phyloP scores from a whole-genome alignment of 2,797 vertebrate genomes.

The Jordanella pulchra region DNA sequence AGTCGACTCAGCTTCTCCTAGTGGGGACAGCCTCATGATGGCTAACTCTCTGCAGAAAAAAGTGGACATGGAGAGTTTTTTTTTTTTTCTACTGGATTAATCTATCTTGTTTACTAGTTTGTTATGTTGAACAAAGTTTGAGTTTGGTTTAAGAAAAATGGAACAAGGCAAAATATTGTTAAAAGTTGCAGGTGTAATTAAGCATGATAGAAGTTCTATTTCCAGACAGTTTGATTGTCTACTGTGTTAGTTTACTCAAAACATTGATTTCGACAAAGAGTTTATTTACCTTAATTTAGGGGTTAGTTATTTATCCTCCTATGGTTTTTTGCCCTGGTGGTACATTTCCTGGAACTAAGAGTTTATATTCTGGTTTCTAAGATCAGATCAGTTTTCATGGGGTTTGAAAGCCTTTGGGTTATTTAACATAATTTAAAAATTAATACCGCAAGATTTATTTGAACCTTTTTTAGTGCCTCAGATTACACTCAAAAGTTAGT shows the following conservation, averaged over 20 bases:
- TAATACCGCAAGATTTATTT: no score
- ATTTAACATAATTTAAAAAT: no score
- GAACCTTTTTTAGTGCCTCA: neutral
- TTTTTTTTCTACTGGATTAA: neutral
- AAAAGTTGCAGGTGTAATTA: neutral
- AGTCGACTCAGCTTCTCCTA: slow-evolving; percentile 21
- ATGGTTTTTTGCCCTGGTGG: no score
- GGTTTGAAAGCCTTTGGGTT: neutral
- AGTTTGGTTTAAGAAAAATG: neutral
- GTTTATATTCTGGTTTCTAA: neutral
- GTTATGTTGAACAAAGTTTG: neutral
- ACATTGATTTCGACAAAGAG: neutral
- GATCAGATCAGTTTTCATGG: neutral
- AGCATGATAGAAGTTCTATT: neutral
- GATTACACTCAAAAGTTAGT: neutral
- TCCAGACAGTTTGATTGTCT: neutral
- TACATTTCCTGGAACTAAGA: neutral
- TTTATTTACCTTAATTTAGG: neutral
- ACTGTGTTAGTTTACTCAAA: neutral
- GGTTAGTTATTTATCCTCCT: neutral
- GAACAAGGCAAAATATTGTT: neutral
- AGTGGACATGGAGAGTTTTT: neutral
- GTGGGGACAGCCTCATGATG: slow-evolving; percentile 24
- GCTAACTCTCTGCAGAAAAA: slow-evolving; percentile 14
- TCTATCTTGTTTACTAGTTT: neutral